Conservation (phyloP, 2,888 invertebrate genomes). For the Gymnoscelis rufifasciata region DNA sequence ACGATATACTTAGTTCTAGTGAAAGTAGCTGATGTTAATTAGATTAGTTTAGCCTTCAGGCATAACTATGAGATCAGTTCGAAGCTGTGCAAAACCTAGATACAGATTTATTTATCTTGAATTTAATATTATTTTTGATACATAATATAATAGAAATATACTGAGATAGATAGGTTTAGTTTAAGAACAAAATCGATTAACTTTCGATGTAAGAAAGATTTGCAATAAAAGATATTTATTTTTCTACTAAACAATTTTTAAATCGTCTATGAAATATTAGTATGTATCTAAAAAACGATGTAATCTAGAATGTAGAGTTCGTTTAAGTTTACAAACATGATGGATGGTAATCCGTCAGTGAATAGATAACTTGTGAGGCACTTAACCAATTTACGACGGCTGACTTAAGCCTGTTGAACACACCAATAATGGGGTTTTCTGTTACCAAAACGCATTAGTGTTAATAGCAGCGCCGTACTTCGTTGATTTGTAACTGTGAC, state of each 20-base stretch:
- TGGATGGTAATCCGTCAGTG: conserved; percentile 23
- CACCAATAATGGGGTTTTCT: conserved; percentile 14
- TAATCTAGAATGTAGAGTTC: too few species aligned
- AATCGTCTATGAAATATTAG: too few species aligned
- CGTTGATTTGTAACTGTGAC: conserved; percentile 5
- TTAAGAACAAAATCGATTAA: too few species aligned
- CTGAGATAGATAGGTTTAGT: too few species aligned
- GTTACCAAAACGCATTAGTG: conserved; percentile 21
- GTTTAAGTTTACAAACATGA: background rate
- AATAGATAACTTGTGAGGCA: conserved; percentile 37
- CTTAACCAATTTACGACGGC: conserved; percentile 42
- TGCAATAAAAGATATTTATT: too few species aligned
- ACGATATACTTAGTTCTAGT: conserved; percentile 29
- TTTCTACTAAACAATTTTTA: too few species aligned
- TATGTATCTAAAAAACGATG: too few species aligned
- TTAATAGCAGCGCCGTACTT: conserved; percentile 15
- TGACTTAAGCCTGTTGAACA: conserved; percentile 11
- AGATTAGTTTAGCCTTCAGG: conserved; percentile 29
- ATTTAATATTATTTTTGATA: too few species aligned
- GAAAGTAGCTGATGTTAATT: conserved; percentile 51
- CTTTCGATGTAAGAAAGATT: too few species aligned
- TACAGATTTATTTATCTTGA: background rate
- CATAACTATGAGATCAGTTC: conserved; percentile 24
- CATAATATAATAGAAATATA: too few species aligned
- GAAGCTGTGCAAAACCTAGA: conserved; percentile 12